Percentiles rank a stretch among this genome's conserved stretches.
Conservation (phyloP, 2,888 invertebrate species). For the Drosophila meridiana region DNA sequence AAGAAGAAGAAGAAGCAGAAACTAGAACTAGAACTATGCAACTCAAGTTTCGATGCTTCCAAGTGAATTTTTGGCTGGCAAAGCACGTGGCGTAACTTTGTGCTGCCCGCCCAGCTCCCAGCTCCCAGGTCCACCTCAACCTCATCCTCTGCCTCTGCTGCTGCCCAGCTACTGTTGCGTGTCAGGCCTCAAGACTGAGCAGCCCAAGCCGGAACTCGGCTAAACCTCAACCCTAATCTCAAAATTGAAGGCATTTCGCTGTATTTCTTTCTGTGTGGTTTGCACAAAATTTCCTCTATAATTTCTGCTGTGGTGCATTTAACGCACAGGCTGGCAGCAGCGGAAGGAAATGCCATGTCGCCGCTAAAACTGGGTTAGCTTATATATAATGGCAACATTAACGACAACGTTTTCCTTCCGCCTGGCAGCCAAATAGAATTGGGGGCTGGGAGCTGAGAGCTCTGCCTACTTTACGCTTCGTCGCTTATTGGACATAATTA, state of each 20-base stretch:
- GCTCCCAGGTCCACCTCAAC: background rate
- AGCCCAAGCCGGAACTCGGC: background rate
- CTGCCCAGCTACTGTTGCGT: constrained; percentile 47
- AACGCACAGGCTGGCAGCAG: constrained; percentile 55
- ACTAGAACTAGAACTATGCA: constrained; percentile 52
- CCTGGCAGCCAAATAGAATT: constrained; percentile 6
- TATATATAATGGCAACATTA: constrained; percentile 77
- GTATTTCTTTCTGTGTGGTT: constrained; percentile 38
- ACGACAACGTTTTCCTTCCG: constrained; percentile 76
- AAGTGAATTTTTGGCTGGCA: constrained; percentile 66
- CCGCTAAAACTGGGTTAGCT: constrained; percentile 79
- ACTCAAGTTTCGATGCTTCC: constrained; percentile 53
- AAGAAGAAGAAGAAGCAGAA: background rate
- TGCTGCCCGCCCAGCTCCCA: constrained; percentile 25
- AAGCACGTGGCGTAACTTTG: constrained; percentile 67
- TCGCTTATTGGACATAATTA: constrained; percentile 79
- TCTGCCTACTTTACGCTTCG: constrained; percentile 58
- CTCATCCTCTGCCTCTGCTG: background rate
- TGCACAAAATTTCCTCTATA: constrained; percentile 43
- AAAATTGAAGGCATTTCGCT: constrained; percentile 42
- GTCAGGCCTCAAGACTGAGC: constrained; percentile 28
- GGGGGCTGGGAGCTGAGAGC: background rate
- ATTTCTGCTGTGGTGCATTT: constrained; percentile 64
- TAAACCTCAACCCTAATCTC: constrained; percentile 8
- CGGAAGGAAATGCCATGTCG: constrained; percentile 77